Conservation (phyloP, 2,797 vertebrate genomes). For the Taeniopygia guttata region DNA sequence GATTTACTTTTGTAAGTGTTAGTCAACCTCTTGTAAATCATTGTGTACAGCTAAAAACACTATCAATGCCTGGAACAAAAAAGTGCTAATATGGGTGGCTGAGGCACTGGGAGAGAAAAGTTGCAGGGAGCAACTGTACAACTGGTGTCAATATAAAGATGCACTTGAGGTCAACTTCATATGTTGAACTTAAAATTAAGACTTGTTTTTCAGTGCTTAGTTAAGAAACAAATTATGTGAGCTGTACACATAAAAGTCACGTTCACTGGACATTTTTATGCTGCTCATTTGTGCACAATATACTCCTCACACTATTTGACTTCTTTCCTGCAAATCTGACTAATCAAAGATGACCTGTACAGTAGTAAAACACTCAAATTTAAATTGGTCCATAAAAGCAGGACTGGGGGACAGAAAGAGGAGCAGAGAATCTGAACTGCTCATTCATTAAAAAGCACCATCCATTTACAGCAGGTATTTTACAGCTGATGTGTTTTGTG, state of each 20-base stretch:
- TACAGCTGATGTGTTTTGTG: neutral
- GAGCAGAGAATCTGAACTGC: neutral
- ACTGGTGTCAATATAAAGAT: neutral
- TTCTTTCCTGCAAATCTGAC: neutral
- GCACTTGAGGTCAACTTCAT: neutral
- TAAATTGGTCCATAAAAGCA: neutral
- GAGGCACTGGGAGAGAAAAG: neutral
- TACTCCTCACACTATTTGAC: neutral
- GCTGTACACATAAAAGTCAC: neutral
- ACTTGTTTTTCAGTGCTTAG: neutral
- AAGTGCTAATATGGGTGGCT: neutral
- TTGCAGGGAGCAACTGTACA: neutral
- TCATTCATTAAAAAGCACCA: neutral
- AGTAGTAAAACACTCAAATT: neutral
- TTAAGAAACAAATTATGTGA: neutral
- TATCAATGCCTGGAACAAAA: neutral
- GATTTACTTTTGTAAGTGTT: neutral
- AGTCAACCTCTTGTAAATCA: neutral
- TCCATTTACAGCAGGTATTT: conserved; percentile 1
- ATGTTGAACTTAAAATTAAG: neutral
- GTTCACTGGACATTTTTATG: neutral
- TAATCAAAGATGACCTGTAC: neutral
- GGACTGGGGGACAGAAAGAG: neutral
- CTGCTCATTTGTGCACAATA: neutral
- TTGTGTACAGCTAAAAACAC: neutral